Percentiles rank a stretch among this genome's conserved stretches.
These are phyloP conservation scores for Cryptoprocta ferox DNA, from an alignment of 2,797 vertebrate species.

Conservation along the genomic window DNA sequence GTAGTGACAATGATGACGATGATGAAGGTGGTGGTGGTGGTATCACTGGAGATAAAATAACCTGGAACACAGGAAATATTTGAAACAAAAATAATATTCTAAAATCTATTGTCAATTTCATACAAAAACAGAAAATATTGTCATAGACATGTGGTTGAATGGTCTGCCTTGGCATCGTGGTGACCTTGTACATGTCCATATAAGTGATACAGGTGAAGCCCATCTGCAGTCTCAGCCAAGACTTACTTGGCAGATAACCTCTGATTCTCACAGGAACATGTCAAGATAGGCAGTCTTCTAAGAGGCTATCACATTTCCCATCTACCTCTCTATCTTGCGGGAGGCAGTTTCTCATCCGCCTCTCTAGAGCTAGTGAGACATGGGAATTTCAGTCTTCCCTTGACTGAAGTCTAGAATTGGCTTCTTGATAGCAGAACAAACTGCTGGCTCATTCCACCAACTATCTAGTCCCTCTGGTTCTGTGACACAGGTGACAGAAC, in stretches of 20 bases:
- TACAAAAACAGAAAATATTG: not conserved
- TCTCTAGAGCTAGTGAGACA: not conserved
- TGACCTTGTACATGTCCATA: not conserved
- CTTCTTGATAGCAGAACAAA: not conserved
- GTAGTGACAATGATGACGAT: not conserved
- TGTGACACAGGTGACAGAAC: not conserved
- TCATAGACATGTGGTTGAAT: not conserved
- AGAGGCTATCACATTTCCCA: not conserved
- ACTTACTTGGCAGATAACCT: not conserved
- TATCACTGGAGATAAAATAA: not conserved
- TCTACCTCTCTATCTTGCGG: not conserved
- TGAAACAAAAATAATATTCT: not conserved
- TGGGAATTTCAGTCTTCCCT: not conserved
- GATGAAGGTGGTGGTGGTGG: no score
- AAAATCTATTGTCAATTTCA: not conserved
- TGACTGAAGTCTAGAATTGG: not conserved
- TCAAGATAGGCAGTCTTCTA: not conserved
- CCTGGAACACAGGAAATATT: not conserved
- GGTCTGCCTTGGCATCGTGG: rapidly evolving
- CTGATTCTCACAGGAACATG: not conserved
- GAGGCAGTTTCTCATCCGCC: not conserved
- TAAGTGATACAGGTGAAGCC: not conserved
- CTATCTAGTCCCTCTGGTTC: not conserved
- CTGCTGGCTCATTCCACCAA: not conserved
- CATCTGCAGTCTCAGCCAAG: not conserved